Conservation (phyloP, 2,888 invertebrate genomes). For the Andrena marginata region DNA sequence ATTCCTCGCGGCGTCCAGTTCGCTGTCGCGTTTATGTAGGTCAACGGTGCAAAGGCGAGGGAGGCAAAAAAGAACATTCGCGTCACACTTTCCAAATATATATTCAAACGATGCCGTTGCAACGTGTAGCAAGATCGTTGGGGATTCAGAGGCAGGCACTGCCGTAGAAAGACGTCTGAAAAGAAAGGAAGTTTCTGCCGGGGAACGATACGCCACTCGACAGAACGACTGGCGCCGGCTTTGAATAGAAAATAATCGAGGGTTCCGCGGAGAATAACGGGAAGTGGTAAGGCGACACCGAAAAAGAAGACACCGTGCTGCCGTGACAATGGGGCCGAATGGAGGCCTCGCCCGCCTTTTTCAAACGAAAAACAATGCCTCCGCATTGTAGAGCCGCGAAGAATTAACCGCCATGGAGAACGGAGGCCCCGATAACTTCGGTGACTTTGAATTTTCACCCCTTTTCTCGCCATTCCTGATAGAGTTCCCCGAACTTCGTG, state of each 20-base stretch:
- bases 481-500: not conserved
- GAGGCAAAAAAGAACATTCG: conserved; percentile 4
- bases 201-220: conserved; percentile 43
- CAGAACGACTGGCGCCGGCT: conserved; percentile 38
- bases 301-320: conserved; percentile 39
- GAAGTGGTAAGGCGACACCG: conserved; percentile 50
- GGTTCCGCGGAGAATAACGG: conserved; percentile 54
- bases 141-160: not conserved
- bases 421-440: conserved; percentile 18
- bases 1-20: conserved; percentile 9
- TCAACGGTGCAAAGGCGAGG: conserved; percentile 5
- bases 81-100: conserved; percentile 21
- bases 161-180: conserved; percentile 13
- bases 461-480: not conserved
- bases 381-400: conserved; percentile 27
- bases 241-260: conserved; percentile 68
- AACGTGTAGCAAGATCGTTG: conserved; percentile 12
- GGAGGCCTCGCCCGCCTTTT: conserved; percentile 32
- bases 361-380: conserved; percentile 46
- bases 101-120: conserved; percentile 9
- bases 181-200: conserved; percentile 34
- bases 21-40: conserved; percentile 30
- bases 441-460: conserved; percentile 5
- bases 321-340: conserved; percentile 35
- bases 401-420: conserved; percentile 40